These are phyloP conservation scores for Halictus quadricinctus DNA, from an alignment of 2,888 invertebrate species.

Conservation along the genomic window DNA sequence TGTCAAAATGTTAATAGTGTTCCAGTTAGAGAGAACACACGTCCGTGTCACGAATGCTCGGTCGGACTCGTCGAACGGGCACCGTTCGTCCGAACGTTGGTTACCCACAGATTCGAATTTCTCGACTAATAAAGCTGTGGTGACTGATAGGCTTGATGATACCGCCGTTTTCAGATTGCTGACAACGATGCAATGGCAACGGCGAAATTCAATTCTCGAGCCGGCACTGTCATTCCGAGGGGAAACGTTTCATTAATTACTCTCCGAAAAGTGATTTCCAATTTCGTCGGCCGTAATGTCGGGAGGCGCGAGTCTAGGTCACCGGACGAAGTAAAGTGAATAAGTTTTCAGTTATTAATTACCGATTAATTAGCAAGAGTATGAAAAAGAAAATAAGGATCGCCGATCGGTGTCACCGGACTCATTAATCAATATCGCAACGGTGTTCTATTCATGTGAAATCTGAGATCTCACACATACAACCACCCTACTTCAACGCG, in stretches of 20 bases:
- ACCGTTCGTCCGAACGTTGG: conserved; percentile 27
- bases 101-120: conserved; percentile 56
- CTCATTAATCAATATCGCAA: not conserved
- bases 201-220: conserved; percentile 18
- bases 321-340: not conserved
- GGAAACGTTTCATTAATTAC: conserved; percentile 12
- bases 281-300: not conserved
- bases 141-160: conserved; percentile 47
- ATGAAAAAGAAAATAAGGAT: not conserved
- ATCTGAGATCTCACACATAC: too few species aligned
- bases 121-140: conserved; percentile 57
- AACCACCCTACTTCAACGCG: too few species aligned
- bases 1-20: not conserved
- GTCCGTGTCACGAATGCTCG: not conserved
- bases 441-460: not conserved
- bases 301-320: not conserved
- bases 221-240: not conserved
- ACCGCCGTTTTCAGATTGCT: conserved; percentile 48
- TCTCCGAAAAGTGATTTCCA: conserved; percentile 10
- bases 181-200: conserved; percentile 13
- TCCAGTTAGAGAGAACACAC: not conserved
- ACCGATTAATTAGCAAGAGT: not conserved
- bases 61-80: not conserved
- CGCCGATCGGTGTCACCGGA: not conserved
- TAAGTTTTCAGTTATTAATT: not conserved